A percentile compares a stretch with the other conserved stretches of the same genome.
Conservation (phyloP, 1,140 invertebrate species). For the Piezodorus guildinii region DNA sequence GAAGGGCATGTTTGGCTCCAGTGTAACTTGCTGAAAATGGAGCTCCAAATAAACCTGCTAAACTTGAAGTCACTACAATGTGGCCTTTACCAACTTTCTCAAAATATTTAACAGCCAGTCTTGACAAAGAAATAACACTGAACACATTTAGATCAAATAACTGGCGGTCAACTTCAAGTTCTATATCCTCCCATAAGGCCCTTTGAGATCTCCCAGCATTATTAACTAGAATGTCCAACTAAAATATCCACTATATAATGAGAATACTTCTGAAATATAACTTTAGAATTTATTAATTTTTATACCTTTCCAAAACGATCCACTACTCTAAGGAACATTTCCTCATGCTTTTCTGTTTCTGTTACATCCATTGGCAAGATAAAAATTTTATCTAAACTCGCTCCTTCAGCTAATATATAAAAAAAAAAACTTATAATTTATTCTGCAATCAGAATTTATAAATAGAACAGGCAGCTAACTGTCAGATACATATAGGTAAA, state of each 20-base stretch:
- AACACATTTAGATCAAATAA: constrained; percentile 78
- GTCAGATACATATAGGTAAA: too few relatives aligned
- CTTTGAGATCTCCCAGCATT: constrained; percentile 75
- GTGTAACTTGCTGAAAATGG: constrained; percentile 68
- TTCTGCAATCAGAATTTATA: not conserved
- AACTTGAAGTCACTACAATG: constrained; percentile 58
- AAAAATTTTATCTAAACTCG: constrained; percentile 49
- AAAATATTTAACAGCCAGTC: constrained; percentile 55
- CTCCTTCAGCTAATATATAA: constrained; percentile 29
- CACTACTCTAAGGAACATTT: constrained; percentile 49
- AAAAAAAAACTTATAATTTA: not conserved
- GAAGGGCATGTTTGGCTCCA: constrained; percentile 68
- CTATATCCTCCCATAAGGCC: constrained; percentile 61
- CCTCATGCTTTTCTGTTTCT: constrained; percentile 47
- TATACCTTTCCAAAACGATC: constrained; percentile 57
- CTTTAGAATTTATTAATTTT: not conserved
- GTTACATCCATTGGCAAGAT: constrained; percentile 61
- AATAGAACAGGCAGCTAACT: too few relatives aligned
- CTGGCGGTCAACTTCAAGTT: constrained; percentile 60
- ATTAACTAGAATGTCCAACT: constrained; percentile 68
- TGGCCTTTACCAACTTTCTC: constrained; percentile 52
- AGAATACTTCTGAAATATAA: not conserved
- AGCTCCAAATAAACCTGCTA: constrained; percentile 53
- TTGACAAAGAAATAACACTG: constrained; percentile 54
- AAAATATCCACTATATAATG: constrained; percentile 25